phyloP scores from a whole-genome alignment of 2,797 vertebrate genomes.

The Simalia tracyae region DNA sequence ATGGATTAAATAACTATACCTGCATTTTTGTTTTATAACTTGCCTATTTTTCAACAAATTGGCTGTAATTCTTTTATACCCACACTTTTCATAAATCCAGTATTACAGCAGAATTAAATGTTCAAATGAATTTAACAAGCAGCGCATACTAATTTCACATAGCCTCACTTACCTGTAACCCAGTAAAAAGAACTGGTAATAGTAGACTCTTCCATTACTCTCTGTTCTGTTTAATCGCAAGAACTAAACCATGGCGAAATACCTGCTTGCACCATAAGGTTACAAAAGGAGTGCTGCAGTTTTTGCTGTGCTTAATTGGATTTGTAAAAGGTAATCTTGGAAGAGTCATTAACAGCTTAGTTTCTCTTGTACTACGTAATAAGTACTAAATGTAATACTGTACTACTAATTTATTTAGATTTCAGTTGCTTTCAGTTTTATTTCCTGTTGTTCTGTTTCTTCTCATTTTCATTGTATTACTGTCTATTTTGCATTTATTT shows the following conservation, averaged over 20 bases:
- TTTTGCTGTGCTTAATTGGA: conserved; percentile 63
- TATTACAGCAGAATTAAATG: conserved; percentile 12
- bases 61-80: neutral
- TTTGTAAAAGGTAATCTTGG: conserved; percentile 56
- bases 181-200: conserved; percentile 59
- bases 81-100: conserved; percentile 16
- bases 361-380: conserved; percentile 42
- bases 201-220: conserved; percentile 62
- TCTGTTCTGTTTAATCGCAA: conserved; percentile 4
- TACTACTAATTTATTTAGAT: conserved; percentile 28
- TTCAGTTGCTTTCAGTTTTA: neutral
- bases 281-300: conserved; percentile 35
- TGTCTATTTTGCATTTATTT: neutral
- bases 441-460: neutral
- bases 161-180: conserved; percentile 61
- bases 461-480: neutral
- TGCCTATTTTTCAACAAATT: neutral
- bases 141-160: conserved; percentile 26
- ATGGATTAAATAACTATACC: neutral
- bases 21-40: conserved; percentile 31
- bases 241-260: neutral
- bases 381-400: conserved; percentile 21
- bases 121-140: conserved; percentile 20
- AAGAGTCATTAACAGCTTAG: conserved; percentile 50
- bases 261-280: conserved; percentile 32